Evolutionary conservation across 2,113 vertebrate genomes (phyloP).

Genomic region (Eublepharis macularius): DNA sequence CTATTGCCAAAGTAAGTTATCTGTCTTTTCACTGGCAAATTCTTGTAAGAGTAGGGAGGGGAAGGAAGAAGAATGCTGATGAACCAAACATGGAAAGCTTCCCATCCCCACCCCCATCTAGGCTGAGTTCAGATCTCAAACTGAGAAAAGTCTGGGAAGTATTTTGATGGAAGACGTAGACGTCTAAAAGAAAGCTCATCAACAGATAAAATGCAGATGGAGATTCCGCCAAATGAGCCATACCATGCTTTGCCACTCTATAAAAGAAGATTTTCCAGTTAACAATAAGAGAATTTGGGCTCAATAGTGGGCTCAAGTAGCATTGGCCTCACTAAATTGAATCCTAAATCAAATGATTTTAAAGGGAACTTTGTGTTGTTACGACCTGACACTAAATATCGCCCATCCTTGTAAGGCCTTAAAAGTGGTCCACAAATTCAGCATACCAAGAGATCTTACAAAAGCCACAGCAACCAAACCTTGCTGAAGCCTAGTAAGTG

Average conservation of each 20-base stretch:
- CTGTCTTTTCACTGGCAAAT: constrained; percentile 14
- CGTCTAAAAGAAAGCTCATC: fast-evolving
- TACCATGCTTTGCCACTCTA: neutral
- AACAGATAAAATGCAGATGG: fast-evolving
- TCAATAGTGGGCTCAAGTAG: neutral
- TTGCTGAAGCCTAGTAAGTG: neutral
- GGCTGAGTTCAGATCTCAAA: neutral
- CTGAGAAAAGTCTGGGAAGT: neutral
- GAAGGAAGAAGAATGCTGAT: neutral
- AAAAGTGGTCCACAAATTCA: neutral
- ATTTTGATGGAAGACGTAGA: neutral
- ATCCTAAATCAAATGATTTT: neutral
- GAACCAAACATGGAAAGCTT: neutral
- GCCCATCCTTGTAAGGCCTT: neutral
- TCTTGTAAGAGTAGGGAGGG: neutral
- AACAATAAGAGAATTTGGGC: neutral
- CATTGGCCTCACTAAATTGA: neutral
- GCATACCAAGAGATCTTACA: neutral
- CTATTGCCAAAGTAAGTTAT: constrained; percentile 13
- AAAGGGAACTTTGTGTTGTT: neutral
- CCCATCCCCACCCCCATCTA: fast-evolving
- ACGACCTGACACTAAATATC: neutral
- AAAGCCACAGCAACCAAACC: neutral
- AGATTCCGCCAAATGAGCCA: too few relatives aligned
- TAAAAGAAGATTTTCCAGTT: neutral